Base-by-base conservation (phyloP, 2,113 vertebrate species). In the Xenus cinereus region DNA sequence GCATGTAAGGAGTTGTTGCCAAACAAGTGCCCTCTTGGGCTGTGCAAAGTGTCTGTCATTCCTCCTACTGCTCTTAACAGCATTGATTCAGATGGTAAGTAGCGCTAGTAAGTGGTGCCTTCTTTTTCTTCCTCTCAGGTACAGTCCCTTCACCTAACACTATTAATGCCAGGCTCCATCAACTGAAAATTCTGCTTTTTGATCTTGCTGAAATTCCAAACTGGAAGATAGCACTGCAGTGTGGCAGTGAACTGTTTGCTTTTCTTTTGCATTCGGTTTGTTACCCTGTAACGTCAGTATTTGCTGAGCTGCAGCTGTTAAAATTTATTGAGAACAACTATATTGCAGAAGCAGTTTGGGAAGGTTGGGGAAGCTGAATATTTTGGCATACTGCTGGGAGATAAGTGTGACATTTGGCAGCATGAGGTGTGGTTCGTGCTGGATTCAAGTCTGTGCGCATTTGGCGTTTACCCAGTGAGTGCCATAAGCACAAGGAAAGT, bases 51-150 rank as follows among this genome's bases (percentile, higher is more conserved):
- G 56, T 99, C 99, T 1, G 99, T 99, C 94, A 99, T 99, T 93
- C 99, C 99, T 19, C 99, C 99, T 20, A 99, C 99, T 0, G 99
- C 99, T 3, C 99, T 99, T 63, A 99, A 99, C 98, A 99, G 99
- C 98, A 99, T 99, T 45, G 99, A 99, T 96, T 99, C 99, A 1
- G 99, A 99, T 5, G 99, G 99, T 99, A 96, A 98, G 98, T 98
- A 16, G 53, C 7, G 4, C 8, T 23, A 6, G 5, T 33, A 41
- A 90, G 41, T 15, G 62, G 8, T 35, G 30, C 19, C 21, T 54
- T 21, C 37, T 80, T 32, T 71, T 23, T 33, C 5, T 53, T 68
- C 14, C 17, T 57, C 9, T 41, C 54, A n/a, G 51, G 68, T 15
- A 6, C 37, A 71, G 46, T 71, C 51, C 35, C 73, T 90, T 73